A percentile compares a stretch with the other conserved stretches of the same genome.
Conservation (phyloP, 1,140 invertebrate genomes). For the Pissodes strobi region DNA sequence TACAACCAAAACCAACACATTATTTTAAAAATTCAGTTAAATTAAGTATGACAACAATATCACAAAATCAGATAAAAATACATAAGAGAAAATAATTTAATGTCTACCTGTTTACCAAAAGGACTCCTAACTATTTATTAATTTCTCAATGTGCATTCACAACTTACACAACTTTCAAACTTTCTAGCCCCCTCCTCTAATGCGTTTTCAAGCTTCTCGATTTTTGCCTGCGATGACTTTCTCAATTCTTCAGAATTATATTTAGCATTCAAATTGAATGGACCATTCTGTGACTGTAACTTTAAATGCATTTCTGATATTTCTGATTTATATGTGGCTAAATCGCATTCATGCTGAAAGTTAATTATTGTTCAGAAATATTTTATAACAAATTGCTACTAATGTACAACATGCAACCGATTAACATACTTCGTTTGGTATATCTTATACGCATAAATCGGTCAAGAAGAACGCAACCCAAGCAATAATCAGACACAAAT, state of each 20-base stretch:
- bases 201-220: slow-evolving; percentile 38
- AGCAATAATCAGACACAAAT: slow-evolving; percentile 2
- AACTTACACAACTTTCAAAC: slow-evolving; percentile 36
- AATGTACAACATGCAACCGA: not conserved
- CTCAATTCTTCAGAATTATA: slow-evolving; percentile 43
- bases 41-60: too few species aligned
- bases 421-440: not conserved
- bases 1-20: too few species aligned
- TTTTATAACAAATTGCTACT: not conserved
- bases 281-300: slow-evolving; percentile 38
- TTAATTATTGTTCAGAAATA: not conserved
- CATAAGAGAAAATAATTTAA: too few species aligned
- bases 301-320: slow-evolving; percentile 43
- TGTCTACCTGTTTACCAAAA: too few species aligned
- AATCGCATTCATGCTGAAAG: slow-evolving; percentile 37
- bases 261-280: slow-evolving; percentile 39
- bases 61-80: too few species aligned
- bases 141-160: too few species aligned
- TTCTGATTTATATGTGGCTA: slow-evolving; percentile 38
- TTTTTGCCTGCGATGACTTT: slow-evolving; percentile 39
- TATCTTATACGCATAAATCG: not conserved
- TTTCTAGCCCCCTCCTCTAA: slow-evolving; percentile 41
- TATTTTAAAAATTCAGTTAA: too few species aligned
- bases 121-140: too few species aligned
- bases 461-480: too few species aligned